Evolutionary conservation across 2,113 vertebrate genomes (phyloP).

Genomic region (Rhadina sibilatrix): DNA sequence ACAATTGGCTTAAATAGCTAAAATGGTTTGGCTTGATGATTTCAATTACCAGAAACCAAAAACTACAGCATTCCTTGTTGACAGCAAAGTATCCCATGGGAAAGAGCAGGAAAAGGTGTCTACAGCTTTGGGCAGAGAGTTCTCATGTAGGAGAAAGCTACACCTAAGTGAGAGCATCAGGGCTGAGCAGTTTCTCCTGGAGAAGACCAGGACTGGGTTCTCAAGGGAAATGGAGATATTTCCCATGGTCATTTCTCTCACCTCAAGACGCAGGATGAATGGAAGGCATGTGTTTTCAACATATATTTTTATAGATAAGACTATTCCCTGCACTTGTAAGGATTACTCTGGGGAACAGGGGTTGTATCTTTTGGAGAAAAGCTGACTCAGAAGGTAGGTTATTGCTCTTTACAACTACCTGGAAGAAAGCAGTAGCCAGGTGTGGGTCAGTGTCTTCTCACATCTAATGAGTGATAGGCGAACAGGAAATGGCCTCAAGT

Average conservation of each 20-base stretch:
- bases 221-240: background rate
- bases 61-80: background rate
- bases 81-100: background rate
- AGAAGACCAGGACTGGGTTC: rapidly evolving
- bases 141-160: background rate
- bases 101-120: background rate
- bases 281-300: rapidly evolving
- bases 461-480: rapidly evolving
- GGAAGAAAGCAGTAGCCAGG: background rate
- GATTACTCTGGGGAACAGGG: background rate
- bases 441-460: background rate
- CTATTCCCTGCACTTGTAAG: background rate
- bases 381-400: background rate
- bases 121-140: background rate
- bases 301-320: background rate
- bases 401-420: background rate
- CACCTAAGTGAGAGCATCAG: too few species aligned
- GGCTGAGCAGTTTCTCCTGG: background rate
- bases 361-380: background rate
- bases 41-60: background rate
- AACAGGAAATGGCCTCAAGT: background rate
- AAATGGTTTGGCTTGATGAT: background rate
- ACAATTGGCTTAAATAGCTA: background rate
- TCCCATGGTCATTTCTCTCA: background rate
- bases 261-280: background rate